phyloP scores from a whole-genome alignment of 2,888 invertebrate species.

The Agapostemon virescens region DNA sequence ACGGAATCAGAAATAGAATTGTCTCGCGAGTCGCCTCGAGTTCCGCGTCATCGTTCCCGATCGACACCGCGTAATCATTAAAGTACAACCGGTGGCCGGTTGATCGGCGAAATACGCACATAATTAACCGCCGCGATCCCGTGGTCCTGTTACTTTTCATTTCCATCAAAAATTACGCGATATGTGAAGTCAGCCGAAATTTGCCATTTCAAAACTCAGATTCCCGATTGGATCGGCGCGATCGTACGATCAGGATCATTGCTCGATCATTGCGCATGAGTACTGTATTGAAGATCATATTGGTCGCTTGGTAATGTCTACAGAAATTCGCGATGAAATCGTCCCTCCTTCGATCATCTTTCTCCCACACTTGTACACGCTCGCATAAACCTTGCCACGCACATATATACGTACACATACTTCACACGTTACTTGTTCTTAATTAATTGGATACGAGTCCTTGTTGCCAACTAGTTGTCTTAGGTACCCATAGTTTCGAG shows the following conservation, averaged over 20 bases:
- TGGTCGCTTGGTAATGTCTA: slow-evolving; percentile 28
- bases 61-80: slow-evolving; percentile 36
- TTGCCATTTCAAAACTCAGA: not conserved
- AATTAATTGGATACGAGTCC: slow-evolving; percentile 63
- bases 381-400: slow-evolving; percentile 24
- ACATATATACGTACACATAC: slow-evolving; percentile 30
- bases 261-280: slow-evolving; percentile 11
- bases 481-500: slow-evolving; percentile 68
- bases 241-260: slow-evolving; percentile 8
- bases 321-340: slow-evolving; percentile 3
- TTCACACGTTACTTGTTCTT: slow-evolving; percentile 52
- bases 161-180: slow-evolving; percentile 29
- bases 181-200: no score
- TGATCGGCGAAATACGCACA: slow-evolving; percentile 31
- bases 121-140: slow-evolving; percentile 34
- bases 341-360: not conserved
- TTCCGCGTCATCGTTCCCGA: not conserved
- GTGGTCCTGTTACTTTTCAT: slow-evolving; percentile 24
- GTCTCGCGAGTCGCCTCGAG: not conserved
- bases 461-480: slow-evolving; percentile 66
- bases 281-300: slow-evolving; percentile 1
- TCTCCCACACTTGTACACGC: not conserved
- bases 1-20: slow-evolving; percentile 13
- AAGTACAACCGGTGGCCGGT: slow-evolving; percentile 27
- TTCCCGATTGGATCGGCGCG: slow-evolving; percentile 2